Evolutionary conservation across 2,888 invertebrate species (phyloP).

Genomic region (Dione vanillae): DNA sequence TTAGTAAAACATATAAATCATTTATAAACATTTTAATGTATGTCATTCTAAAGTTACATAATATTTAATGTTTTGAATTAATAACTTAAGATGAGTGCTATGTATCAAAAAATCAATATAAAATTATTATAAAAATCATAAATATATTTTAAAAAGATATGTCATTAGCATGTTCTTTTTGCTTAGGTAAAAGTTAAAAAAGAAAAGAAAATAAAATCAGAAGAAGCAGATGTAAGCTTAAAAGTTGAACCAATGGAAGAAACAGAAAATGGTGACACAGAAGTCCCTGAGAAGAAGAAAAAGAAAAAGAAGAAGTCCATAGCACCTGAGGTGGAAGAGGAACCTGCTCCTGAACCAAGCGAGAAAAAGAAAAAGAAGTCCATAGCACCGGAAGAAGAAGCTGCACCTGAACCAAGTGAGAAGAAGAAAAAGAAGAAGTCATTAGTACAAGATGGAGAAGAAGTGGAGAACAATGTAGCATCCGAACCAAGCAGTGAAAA

Average conservation of each 20-base stretch:
- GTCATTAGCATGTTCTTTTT: background rate
- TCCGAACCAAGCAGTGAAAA: slow-evolving; percentile 66
- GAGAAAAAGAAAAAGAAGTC: slow-evolving; percentile 50
- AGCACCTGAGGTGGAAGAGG: slow-evolving; percentile 10
- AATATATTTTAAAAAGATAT: too few relatives aligned
- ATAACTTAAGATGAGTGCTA: too few relatives aligned
- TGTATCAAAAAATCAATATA: too few relatives aligned
- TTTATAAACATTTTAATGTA: too few relatives aligned
- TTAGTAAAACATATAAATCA: background rate
- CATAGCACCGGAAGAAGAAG: slow-evolving; percentile 9
- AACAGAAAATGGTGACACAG: slow-evolving; percentile 49
- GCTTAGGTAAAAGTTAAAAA: slow-evolving; percentile 72
- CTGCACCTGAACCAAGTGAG: slow-evolving; percentile 10
- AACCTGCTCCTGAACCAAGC: slow-evolving; percentile 1
- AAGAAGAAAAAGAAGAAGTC: slow-evolving; percentile 50
- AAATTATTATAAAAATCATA: too few relatives aligned
- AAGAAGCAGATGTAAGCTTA: slow-evolving; percentile 25
- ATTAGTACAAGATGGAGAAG: slow-evolving; percentile 50
- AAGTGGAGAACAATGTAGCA: background rate
- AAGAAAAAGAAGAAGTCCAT: slow-evolving; percentile 46
- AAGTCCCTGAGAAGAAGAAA: slow-evolving; percentile 48
- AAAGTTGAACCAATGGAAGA: slow-evolving; percentile 68
- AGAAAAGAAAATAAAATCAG: slow-evolving; percentile 49
- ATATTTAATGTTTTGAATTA: too few relatives aligned
- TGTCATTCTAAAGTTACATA: too few relatives aligned